Evolutionary conservation across 92 coral and sea anemone genomes (phyloP).

Genomic region (Scolanthus callimorphus): DNA sequence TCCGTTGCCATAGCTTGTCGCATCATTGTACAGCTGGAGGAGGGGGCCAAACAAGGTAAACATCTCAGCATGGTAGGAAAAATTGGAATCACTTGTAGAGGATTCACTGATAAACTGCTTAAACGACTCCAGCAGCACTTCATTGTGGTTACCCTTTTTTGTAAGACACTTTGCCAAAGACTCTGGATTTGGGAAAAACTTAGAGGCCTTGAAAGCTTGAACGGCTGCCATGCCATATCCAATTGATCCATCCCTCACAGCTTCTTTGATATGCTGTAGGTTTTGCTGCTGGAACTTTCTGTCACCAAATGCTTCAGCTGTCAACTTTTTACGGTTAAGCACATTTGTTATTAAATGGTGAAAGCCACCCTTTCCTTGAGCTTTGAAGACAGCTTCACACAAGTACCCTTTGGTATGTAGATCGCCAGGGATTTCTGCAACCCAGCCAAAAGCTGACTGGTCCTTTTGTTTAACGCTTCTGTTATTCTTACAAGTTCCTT

Average conservation of each 20-base stretch:
- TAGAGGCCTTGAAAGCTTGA: not conserved
- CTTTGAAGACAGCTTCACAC: conserved; percentile 41
- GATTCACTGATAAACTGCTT: conserved; percentile 13
- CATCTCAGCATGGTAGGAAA: conserved; percentile 14
- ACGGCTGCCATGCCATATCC: conserved; percentile 37
- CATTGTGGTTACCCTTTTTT: conserved; percentile 21
- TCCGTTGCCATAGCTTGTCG: not conserved
- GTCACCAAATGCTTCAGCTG: conserved; percentile 32
- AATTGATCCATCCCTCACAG: conserved; percentile 22
- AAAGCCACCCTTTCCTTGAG: conserved; percentile 23
- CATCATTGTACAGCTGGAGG: not conserved
- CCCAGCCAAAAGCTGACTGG: conserved; percentile 31
- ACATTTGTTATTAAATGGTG: conserved; percentile 25
- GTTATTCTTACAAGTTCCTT: conserved; percentile 27
- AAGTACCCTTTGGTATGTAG: conserved; percentile 46
- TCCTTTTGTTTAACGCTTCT: conserved; percentile 12
- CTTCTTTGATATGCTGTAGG: conserved; percentile 29
- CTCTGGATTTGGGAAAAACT: conserved; percentile 11
- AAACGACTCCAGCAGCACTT: conserved; percentile 13
- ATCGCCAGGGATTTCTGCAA: conserved; percentile 38
- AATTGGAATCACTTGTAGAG: conserved; percentile 14
- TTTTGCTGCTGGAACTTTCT: conserved; percentile 56
- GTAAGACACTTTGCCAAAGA: not conserved
- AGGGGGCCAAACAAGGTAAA: conserved; percentile 10
- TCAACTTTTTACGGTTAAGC: conserved; percentile 28